Percentiles rank a stretch among this genome's conserved stretches.
Conservation (phyloP, 2,113 vertebrate genomes). For the Poeciliopsis retropinna region DNA sequence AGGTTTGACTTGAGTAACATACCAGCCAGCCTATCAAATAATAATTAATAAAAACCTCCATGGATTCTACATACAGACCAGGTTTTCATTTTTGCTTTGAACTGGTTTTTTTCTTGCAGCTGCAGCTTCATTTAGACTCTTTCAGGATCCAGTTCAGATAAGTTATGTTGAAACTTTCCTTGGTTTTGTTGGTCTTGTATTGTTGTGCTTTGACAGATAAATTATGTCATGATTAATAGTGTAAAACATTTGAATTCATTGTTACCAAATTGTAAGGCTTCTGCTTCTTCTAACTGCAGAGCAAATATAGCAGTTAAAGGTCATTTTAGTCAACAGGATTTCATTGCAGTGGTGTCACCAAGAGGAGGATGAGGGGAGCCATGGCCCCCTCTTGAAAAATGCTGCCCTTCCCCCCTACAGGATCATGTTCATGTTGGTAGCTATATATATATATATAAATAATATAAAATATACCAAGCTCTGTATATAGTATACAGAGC, state of each 20-base stretch:
- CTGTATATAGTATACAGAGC: no score
- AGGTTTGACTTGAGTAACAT: conserved; percentile 18
- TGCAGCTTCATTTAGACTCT: conserved; percentile 9
- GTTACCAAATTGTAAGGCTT: background rate
- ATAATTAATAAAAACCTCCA: background rate
- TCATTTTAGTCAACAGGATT: no score
- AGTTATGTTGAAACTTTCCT: background rate
- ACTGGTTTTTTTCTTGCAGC: conserved; percentile 14
- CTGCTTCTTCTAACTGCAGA: background rate
- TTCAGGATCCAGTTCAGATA: background rate
- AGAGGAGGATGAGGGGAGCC: no score
- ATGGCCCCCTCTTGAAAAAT: no score
- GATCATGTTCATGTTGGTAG: no score
- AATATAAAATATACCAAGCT: no score
- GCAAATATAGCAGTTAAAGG: background rate
- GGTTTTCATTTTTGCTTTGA: conserved; percentile 20
- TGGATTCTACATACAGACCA: conserved; percentile 31
- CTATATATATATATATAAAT: no score
- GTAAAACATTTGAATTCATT: background rate
- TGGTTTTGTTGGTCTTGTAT: background rate
- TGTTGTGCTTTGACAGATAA: background rate
- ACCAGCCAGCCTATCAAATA: conserved; percentile 6
- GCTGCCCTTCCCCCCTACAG: no score
- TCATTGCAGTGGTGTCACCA: no score
- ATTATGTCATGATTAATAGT: background rate